Percentiles rank a stretch among this genome's conserved stretches.
phyloP scores from a whole-genome alignment of 2,113 vertebrate species.

The Collichthys lucidus region DNA sequence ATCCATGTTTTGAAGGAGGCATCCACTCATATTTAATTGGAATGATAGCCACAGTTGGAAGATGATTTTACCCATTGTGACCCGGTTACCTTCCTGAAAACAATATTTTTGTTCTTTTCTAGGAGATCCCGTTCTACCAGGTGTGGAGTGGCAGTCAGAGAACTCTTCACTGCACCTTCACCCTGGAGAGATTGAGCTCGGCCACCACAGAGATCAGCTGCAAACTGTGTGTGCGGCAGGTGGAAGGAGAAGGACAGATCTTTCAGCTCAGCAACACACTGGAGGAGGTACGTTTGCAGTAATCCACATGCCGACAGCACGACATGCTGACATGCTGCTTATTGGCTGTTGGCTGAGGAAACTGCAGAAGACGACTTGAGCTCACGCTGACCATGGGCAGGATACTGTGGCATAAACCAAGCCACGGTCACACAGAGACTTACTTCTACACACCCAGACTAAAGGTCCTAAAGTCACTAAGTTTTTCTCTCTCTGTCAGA shows the following conservation, averaged over 20 bases:
- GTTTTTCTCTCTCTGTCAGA: slow-evolving; percentile 46
- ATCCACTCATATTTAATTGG: background rate
- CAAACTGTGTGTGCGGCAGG: slow-evolving; percentile 94
- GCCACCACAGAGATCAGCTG: slow-evolving; percentile 90
- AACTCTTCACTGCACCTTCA: slow-evolving; percentile 95
- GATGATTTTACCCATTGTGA: background rate
- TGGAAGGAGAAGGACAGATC: slow-evolving; percentile 96
- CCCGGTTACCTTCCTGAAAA: background rate
- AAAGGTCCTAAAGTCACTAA: slow-evolving; percentile 62
- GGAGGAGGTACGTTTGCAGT: slow-evolving; percentile 69
- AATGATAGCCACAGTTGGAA: background rate
- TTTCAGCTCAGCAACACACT: slow-evolving; percentile 93
- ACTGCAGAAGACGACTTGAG: background rate
- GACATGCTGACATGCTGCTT: background rate
- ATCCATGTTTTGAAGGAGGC: background rate
- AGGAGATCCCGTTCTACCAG: slow-evolving; percentile 97
- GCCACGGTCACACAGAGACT: background rate
- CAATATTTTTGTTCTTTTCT: background rate
- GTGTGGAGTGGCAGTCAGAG: slow-evolving; percentile 94
- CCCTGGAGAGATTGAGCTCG: slow-evolving; percentile 90
- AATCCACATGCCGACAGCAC: background rate
- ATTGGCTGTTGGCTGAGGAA: background rate
- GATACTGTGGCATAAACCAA: background rate
- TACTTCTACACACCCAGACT: slow-evolving; percentile 21
- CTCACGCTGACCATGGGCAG: background rate